Evolutionary conservation across 2,113 vertebrate species (phyloP).

Genomic region (Colius striatus): DNA sequence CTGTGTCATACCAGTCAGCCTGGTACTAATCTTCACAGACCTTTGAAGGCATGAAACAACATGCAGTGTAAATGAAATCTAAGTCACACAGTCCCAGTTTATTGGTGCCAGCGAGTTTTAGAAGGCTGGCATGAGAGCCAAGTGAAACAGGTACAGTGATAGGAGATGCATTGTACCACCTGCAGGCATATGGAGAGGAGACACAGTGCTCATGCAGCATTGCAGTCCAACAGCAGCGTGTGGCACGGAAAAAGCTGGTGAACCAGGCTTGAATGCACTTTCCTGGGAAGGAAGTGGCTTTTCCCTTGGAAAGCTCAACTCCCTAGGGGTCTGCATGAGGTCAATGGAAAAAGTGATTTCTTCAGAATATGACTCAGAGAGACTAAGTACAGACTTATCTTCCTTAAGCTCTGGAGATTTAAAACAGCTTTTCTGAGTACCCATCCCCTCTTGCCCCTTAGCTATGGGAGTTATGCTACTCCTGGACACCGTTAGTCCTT

Average conservation of each 20-base stretch:
- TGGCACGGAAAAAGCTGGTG: background rate
- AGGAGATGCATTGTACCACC: constrained; percentile 25
- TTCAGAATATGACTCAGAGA: constrained; percentile 42
- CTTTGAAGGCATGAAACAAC: constrained; percentile 44
- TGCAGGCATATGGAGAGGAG: constrained; percentile 20
- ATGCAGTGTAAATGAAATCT: constrained; percentile 9
- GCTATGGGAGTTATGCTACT: background rate
- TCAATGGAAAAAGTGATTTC: constrained; percentile 64
- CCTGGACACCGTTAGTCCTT: background rate
- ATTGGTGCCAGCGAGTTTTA: constrained; percentile 26
- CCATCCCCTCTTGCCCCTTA: background rate
- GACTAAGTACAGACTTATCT: constrained; percentile 6
- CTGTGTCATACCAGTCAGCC: constrained; percentile 45
- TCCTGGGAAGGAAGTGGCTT: constrained; percentile 60
- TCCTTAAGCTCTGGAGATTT: background rate
- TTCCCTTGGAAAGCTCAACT: constrained; percentile 55
- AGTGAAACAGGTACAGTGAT: constrained; percentile 22
- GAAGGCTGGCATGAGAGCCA: constrained; percentile 8
- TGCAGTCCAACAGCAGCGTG: background rate
- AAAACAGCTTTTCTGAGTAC: background rate
- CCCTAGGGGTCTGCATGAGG: constrained; percentile 49
- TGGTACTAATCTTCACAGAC: background rate
- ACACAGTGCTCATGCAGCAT: background rate
- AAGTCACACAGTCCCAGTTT: background rate
- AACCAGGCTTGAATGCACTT: constrained; percentile 33